phyloP scores from a whole-genome alignment of 2,113 vertebrate species.

The Struthio camelus region DNA sequence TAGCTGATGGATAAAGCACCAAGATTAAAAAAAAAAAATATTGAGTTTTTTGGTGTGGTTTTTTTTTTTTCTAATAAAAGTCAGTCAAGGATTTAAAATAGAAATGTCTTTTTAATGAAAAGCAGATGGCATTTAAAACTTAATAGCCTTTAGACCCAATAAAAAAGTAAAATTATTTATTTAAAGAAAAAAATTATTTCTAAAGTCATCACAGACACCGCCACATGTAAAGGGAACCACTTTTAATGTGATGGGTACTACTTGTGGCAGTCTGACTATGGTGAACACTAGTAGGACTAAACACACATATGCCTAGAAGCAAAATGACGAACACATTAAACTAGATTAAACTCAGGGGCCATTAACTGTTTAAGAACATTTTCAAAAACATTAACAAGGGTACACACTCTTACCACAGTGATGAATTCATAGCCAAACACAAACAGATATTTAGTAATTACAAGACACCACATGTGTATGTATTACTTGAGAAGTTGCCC shows the following conservation, averaged over 20 bases:
- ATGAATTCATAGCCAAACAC: neutral
- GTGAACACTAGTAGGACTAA: neutral
- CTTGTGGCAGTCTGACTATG: neutral
- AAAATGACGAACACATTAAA: neutral
- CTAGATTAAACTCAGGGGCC: neutral
- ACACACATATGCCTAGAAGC: neutral
- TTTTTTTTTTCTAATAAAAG: slow-evolving; percentile 45
- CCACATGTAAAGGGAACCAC: neutral
- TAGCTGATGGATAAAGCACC: slow-evolving; percentile 17
- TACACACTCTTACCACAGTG: neutral
- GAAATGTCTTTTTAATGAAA: slow-evolving; percentile 65
- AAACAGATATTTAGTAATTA: neutral
- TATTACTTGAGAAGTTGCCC: neutral
- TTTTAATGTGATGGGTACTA: neutral
- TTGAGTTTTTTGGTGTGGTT: no score
- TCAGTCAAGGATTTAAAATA: slow-evolving; percentile 35
- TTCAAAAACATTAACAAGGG: neutral
- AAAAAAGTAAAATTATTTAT: slow-evolving; percentile 41
- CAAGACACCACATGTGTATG: neutral
- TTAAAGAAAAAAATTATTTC: neutral
- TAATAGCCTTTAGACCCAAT: slow-evolving; percentile 37
- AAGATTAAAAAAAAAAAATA: neutral
- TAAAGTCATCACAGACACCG: neutral
- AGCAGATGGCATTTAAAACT: slow-evolving; percentile 64
- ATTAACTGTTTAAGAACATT: neutral